Evolutionary conservation across 2,888 invertebrate genomes (phyloP).

Genomic region (Agapetus fuscipes): DNA sequence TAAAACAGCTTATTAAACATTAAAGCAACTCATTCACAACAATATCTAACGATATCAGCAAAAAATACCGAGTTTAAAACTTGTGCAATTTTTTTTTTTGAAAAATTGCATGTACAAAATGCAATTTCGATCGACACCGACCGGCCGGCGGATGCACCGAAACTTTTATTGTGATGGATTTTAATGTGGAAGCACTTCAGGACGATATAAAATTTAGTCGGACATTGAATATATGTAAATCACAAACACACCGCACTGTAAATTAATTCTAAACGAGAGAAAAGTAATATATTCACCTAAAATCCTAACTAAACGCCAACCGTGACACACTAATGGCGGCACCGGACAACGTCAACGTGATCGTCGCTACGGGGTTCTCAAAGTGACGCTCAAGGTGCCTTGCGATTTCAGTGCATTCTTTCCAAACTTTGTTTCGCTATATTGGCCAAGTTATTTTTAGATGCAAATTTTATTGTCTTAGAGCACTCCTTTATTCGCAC

Average conservation of each 20-base stretch:
- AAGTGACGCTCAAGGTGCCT: slow-evolving; percentile 69
- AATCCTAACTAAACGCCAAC: slow-evolving; percentile 51
- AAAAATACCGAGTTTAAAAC: background rate
- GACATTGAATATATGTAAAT: slow-evolving; percentile 33
- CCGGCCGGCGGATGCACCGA: slow-evolving; percentile 19
- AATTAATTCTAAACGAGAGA: slow-evolving; percentile 13
- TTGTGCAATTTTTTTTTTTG: no score
- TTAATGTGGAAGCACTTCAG: slow-evolving; percentile 6
- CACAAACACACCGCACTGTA: slow-evolving; percentile 29
- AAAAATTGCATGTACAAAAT: slow-evolving; percentile 17
- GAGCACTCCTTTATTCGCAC: slow-evolving; percentile 5
- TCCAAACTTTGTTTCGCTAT: slow-evolving; percentile 15
- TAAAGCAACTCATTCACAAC: background rate
- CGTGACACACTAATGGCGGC: slow-evolving; percentile 58
- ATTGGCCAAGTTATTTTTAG: slow-evolving; percentile 15
- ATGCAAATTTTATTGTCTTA: slow-evolving; percentile 15
- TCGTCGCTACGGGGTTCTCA: slow-evolving; percentile 65
- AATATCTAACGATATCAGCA: slow-evolving; percentile 22
- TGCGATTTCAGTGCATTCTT: slow-evolving; percentile 49
- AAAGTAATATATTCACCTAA: slow-evolving; percentile 47
- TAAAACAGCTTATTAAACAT: background rate
- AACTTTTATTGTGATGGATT: slow-evolving; percentile 15
- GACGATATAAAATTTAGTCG: slow-evolving; percentile 3
- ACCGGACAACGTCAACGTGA: slow-evolving; percentile 55
- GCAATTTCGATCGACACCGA: slow-evolving; percentile 18